Base-by-base conservation (phyloP, 2,113 vertebrate genomes). In the Perognathus longimembris region DNA sequence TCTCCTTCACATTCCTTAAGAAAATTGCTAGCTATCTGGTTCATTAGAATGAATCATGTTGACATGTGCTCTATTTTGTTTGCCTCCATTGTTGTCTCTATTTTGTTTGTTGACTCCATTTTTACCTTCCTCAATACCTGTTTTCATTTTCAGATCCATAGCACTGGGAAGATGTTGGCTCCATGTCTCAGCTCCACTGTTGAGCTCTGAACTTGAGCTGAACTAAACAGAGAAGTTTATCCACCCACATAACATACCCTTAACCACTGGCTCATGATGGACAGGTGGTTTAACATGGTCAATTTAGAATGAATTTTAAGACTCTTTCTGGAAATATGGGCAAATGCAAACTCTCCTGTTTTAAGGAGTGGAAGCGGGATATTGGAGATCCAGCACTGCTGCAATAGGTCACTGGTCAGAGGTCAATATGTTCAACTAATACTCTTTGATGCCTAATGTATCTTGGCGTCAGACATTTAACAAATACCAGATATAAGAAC, bases 81-180 rank as follows among this genome's bases (percentile, higher is more conserved):
- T 54, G 50, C 50, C 28, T n/a, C n/a, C n/a, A n/a, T n/a, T n/a
- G n/a, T n/a, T 61, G 7, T 30, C 21, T 80, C 34, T n/a, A n/a
- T 28, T 61, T 9, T 67, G 26, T 36, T n/a, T n/a, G n/a, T n/a
- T n/a, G n/a, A n/a, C 30, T 71, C 22, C 11, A 10, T 34, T 21
- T 74, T 36, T 93, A 32, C 7, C 12, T 73, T 93, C 45, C 21
- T 57, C 9, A 69, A 81, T 76, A 18, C 5, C 54, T 18, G 17
- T 45, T 92, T 87, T 22, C 36, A 73, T 89, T 90, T 69, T 30
- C 92, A 61, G 14, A 84, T 80, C 12, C 38, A 8, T 32, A 59
- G 71, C 21, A 24, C 64, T 78, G 24, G 50, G 40, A 73, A 77
- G 75, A 91, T 42, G 17, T 28, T 57, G 3, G 36, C 26, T 40